Conservation (phyloP, 1,140 invertebrate genomes). For the Rhagoletis pomonella region DNA sequence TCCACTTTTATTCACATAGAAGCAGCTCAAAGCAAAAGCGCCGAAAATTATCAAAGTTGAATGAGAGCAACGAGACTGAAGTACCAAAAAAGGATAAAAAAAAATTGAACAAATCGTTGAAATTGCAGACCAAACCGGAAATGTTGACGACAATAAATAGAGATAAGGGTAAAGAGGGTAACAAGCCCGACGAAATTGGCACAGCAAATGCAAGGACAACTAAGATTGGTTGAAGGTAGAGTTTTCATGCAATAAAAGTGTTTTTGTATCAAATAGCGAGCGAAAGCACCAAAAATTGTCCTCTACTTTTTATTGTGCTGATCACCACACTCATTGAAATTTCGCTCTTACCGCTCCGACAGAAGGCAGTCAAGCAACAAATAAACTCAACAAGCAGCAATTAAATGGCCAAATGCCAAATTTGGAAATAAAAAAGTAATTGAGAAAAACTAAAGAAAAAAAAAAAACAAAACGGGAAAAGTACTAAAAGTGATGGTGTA, state of each 20-base stretch:
- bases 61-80: slow-evolving; percentile 37
- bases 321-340: not conserved
- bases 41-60: slow-evolving; percentile 51
- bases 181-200: not conserved
- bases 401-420: slow-evolving; percentile 46
- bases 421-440: not conserved
- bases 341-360: not conserved
- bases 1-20: not conserved
- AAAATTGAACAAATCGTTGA: slow-evolving; percentile 20
- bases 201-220: not conserved
- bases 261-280: not conserved
- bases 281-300: not conserved
- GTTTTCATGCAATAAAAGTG: not conserved
- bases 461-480: not conserved
- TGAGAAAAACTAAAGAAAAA: not conserved
- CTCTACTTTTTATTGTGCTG: not conserved
- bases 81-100: not conserved
- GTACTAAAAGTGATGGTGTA: not conserved
- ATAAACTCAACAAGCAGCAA: slow-evolving; percentile 50
- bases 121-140: slow-evolving; percentile 37
- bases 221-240: not conserved
- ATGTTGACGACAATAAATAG: slow-evolving; percentile 14
- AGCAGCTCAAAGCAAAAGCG: not conserved
- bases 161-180: not conserved
- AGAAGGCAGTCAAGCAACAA: not conserved